Evolutionary conservation across 2,797 vertebrate genomes (phyloP), one percentile per base, ranked within the genome.

Genomic region (Sphenodon punctatus): DNA sequence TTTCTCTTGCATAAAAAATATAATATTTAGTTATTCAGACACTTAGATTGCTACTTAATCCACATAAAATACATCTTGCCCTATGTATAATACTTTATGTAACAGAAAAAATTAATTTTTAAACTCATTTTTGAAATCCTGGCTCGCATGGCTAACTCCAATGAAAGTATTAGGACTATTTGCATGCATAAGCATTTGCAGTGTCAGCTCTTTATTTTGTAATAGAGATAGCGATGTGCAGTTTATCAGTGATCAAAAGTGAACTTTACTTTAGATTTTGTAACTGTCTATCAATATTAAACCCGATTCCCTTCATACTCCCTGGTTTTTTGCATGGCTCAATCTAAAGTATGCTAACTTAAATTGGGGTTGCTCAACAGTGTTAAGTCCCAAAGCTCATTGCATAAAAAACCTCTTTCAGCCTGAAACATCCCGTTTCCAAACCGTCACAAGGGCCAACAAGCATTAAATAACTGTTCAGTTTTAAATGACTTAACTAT

Each of bases 241-340:
- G 10, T 45, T 71, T 90, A 87, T 86, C 70, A 45, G 27, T n/a
- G 82, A 88, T 80, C 91, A 90, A 81, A 72, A n/a, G 85, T 91
- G 87, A 90, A 90, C 89, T 70, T 63, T 32, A 71, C 38, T 70
- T 64, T 46, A 55, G n/a, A 25, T 78, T 70, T 56, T 55, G 48
- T 45, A 70, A 78, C 25, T 12, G 56, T 38, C 43, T 56, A 60
- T 39, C 67, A 45, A 67, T 10, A 13, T 70, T 63, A 78, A 81
- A 75, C 22, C 23, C n/a, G n/a, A n/a, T n/a, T n/a, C n/a, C n/a
- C n/a, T n/a, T n/a, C n/a, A n/a, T n/a, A n/a, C n/a, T n/a, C n/a
- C n/a, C n/a, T n/a, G n/a, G n/a, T n/a, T n/a, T n/a, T n/a, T n/a
- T n/a, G n/a, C n/a, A n/a, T n/a, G n/a, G n/a, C n/a, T n/a, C n/a